These are phyloP conservation scores for Bubo scandiacus DNA, from an alignment of 2,113 vertebrate species.

Conservation along the genomic window DNA sequence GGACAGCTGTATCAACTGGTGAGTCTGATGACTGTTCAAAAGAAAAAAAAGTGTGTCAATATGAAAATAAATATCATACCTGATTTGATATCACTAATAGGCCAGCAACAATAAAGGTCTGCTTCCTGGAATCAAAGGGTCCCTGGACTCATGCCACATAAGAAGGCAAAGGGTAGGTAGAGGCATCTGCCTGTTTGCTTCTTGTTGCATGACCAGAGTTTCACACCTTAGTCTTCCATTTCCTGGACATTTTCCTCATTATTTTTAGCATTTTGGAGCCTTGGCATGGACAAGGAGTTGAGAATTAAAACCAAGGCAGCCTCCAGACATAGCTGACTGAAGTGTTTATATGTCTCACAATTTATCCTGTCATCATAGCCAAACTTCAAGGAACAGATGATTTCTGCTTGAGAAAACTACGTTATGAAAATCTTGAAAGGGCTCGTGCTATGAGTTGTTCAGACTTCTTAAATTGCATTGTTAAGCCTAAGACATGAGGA, in stretches of 20 bases:
- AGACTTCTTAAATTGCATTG: background rate
- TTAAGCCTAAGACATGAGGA: background rate
- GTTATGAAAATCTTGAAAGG: background rate
- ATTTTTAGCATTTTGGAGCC: background rate
- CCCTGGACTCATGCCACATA: background rate
- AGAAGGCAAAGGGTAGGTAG: background rate
- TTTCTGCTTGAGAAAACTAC: background rate
- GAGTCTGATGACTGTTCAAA: background rate
- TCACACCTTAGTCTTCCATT: background rate
- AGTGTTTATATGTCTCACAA: background rate
- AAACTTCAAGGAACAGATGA: constrained; percentile 17
- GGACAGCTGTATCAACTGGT: background rate
- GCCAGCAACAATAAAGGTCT: background rate
- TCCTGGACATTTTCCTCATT: background rate
- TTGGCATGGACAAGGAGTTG: background rate
- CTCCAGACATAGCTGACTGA: background rate
- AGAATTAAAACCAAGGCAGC: background rate
- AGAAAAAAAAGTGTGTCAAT: background rate
- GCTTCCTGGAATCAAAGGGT: background rate
- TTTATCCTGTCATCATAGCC: background rate
- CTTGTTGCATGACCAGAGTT: background rate
- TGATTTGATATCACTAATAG: background rate
- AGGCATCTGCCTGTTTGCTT: background rate
- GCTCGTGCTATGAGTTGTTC: background rate
- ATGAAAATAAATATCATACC: background rate